phyloP scores from a whole-genome alignment of 1,140 invertebrate species.

The Melipona quadrifasciata region DNA sequence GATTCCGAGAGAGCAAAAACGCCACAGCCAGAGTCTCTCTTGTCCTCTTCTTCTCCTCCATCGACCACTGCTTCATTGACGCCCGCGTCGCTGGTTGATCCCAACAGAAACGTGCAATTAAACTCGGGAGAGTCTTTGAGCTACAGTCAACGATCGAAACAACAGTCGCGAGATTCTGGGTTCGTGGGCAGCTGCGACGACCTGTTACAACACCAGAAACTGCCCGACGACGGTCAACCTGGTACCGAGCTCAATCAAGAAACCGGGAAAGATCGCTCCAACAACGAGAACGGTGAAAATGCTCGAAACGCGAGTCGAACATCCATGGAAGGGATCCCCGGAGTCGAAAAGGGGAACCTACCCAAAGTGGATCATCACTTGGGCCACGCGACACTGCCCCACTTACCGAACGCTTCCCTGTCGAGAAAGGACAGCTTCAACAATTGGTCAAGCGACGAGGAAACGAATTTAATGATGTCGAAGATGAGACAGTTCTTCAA shows the following conservation, averaged over 20 bases:
- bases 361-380: constrained; percentile 63
- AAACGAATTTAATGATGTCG: constrained; percentile 96
- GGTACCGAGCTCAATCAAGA: constrained; percentile 52
- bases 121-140: constrained; percentile 39
- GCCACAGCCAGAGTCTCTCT: constrained; percentile 83
- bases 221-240: constrained; percentile 60
- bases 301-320: constrained; percentile 1
- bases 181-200: constrained; percentile 95
- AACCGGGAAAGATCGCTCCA: constrained; percentile 52
- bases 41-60: constrained; percentile 59
- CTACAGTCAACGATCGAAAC: constrained; percentile 81
- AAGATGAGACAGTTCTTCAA: constrained; percentile 96
- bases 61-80: constrained; percentile 23
- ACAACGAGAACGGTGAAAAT: constrained; percentile 53
- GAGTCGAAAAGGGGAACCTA: constrained; percentile 29
- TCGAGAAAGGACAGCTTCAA: constrained; percentile 94
- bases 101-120: constrained; percentile 21
- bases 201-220: constrained; percentile 86
- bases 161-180: constrained; percentile 92
- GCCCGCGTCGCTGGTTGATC: constrained; percentile 29
- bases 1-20: constrained; percentile 84
- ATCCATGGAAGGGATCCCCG: not conserved
- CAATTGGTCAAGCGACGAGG: constrained; percentile 96
- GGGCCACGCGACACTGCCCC: constrained; percentile 57
- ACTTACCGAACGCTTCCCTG: constrained; percentile 80